Evolutionary conservation across 2,888 invertebrate genomes (phyloP), one percentile per base, ranked within the genome.

Genomic region (Napeogenes inachia): DNA sequence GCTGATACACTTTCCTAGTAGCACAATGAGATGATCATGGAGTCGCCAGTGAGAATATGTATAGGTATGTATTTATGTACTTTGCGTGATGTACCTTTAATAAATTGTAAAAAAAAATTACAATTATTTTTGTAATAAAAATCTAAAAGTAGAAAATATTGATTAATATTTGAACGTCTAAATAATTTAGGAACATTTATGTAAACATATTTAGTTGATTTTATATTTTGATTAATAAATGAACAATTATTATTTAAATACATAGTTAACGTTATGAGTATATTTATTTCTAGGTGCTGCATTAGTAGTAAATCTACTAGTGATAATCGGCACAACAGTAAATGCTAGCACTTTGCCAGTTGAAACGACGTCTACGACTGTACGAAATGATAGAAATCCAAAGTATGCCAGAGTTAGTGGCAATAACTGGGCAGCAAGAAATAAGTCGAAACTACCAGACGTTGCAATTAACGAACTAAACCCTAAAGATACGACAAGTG

Each of bases 11-110:
- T 60, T 65, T 69, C 69, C 70, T 64, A 70, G 66, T 68, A 72
- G 74, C 79, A 85, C 74, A 73, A 88, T 87, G 88, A 82, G 80
- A 79, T 85, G 75, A 82, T 67, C 68, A 90, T 91, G 91, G 91
- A 91, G 76, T 91, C 91, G n/a, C 91, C 91, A 77, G 91, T 91
- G 67, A 91, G 91, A 91, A 90, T 91, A 89, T 89, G 81, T 77
- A 80, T 89, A 82, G 86, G 91, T 91, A 61, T 32, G 60, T 61
- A 56, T 30, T 53, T 45, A 47, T 38, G 35, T 21, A 21, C 21
- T 21, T 21, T 1, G 21, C 21, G 21, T 21, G 0, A 21, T 38
- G 4, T 8, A 38, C 8, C 38, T 38, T 38, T 6, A 38, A 38
- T 38, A 38, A 6, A 3, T 38, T 38, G 38, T 8, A 6, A 38